Evolutionary conservation across 2,113 vertebrate genomes (phyloP).

Genomic region (Barnardius zonarius): DNA sequence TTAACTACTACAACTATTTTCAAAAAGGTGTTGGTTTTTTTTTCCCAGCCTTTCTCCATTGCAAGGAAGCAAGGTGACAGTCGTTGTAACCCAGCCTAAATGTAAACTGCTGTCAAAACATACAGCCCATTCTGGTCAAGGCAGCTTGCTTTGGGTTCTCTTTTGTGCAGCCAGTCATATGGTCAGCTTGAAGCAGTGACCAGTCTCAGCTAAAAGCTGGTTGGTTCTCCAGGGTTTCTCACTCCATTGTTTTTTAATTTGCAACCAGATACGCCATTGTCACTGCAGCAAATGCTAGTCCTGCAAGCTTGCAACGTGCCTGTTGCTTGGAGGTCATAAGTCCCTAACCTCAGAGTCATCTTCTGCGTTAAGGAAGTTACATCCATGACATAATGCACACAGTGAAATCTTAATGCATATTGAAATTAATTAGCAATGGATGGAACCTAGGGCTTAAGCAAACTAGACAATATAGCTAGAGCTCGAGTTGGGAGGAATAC

Average conservation of each 20-base stretch:
- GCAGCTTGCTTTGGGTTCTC: background rate
- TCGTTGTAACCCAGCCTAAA: background rate
- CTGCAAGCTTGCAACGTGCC: background rate
- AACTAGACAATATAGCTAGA: background rate
- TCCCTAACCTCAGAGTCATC: background rate
- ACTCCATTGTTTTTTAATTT: background rate
- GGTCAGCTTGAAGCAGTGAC: background rate
- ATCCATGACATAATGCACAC: background rate
- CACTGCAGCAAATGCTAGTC: background rate
- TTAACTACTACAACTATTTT: background rate
- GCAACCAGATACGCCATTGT: background rate
- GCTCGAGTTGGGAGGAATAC: background rate
- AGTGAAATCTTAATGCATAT: background rate
- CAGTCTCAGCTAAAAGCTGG: background rate
- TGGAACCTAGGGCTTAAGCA: background rate
- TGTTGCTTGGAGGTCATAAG: background rate
- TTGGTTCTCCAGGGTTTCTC: background rate
- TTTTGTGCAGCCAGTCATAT: fast-evolving
- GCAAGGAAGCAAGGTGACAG: background rate
- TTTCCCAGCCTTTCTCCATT: background rate
- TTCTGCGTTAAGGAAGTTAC: background rate
- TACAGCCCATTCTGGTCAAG: background rate
- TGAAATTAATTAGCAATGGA: background rate
- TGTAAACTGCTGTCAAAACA: background rate
- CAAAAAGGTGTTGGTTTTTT: background rate